Evolutionary conservation across 2,113 vertebrate species (phyloP).

Genomic region (Canis aureus): DNA sequence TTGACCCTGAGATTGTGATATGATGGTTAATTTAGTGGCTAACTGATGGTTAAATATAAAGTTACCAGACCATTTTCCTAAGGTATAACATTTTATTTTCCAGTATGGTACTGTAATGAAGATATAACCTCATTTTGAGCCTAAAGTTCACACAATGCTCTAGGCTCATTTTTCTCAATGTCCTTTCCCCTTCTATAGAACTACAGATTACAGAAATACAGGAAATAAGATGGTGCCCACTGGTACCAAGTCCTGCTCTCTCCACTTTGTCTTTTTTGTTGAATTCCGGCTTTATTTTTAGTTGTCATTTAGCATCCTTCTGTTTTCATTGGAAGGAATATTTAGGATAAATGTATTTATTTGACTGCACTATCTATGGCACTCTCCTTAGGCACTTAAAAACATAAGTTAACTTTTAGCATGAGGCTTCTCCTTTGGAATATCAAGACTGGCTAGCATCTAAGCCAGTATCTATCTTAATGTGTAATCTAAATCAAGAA

Average conservation of each 20-base stretch:
- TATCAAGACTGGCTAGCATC: background rate
- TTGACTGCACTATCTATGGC: background rate
- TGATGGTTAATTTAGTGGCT: background rate
- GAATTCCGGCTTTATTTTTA: conserved; percentile 15
- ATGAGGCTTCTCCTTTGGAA: background rate
- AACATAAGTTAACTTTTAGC: background rate
- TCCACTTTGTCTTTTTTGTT: background rate
- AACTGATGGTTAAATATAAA: background rate
- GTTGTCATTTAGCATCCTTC: background rate
- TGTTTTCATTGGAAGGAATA: background rate
- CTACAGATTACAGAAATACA: background rate
- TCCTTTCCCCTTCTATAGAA: background rate
- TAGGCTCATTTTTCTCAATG: background rate
- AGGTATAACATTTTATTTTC: background rate
- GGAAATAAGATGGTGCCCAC: background rate
- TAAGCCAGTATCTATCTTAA: background rate
- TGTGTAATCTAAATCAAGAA: conserved; percentile 25
- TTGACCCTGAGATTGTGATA: background rate
- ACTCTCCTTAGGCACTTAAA: background rate
- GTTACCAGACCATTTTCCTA: background rate
- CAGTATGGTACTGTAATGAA: background rate
- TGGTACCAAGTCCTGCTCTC: background rate
- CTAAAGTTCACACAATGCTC: background rate
- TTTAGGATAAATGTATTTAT: background rate
- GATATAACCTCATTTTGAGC: background rate